These are phyloP conservation scores for fruit fly (Drosophila melanogaster) DNA, from an alignment of 1,140 invertebrate genomes.

Conservation along the genomic window Release_6_plus_ISO1_MT NT_037436.4:4951501-4952000, in stretches of 20 bases:
- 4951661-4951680: slow-evolving; percentile 9
- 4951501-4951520: slow-evolving; percentile 83
- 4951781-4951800: slow-evolving; percentile 46
- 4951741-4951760: slow-evolving; percentile 58
- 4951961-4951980: slow-evolving; percentile 48
- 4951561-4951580: slow-evolving; percentile 74
- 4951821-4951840: slow-evolving; percentile 80
- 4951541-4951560: slow-evolving; percentile 40
- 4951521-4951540: slow-evolving; percentile 82
- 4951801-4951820: slow-evolving; percentile 82
- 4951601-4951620: slow-evolving; percentile 66
- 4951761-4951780: slow-evolving; percentile 29
- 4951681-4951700: slow-evolving; percentile 77
- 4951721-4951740: slow-evolving; percentile 62
- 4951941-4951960: slow-evolving; percentile 32
- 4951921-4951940: slow-evolving; percentile 61
- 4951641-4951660: slow-evolving; percentile 13
- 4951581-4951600: slow-evolving; percentile 36
- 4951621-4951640: slow-evolving; percentile 45
- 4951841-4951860: slow-evolving; percentile 55
- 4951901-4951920: slow-evolving; percentile 63
- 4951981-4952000: slow-evolving; percentile 1
- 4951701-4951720: slow-evolving; percentile 82
- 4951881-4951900: slow-evolving; percentile 63
- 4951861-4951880: slow-evolving; percentile 8